Evolutionary conservation across 1,140 invertebrate species (phyloP).

Genomic region (Pteromalus puparum): DNA sequence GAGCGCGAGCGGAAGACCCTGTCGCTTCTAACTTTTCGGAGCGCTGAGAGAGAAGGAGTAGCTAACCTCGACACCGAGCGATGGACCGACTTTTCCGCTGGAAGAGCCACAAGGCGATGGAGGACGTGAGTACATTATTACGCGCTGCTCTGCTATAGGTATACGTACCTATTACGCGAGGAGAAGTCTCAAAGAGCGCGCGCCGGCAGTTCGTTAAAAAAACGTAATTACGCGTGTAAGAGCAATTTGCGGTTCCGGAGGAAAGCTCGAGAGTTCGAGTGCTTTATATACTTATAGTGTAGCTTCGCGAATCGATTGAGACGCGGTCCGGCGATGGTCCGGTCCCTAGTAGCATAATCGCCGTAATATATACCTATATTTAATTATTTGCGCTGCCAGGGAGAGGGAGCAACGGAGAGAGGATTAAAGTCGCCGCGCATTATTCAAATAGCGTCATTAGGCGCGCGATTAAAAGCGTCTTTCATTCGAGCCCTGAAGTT

Average conservation of each 20-base stretch:
- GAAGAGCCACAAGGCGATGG: conserved; percentile 69
- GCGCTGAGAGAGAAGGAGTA: neutral
- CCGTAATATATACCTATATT: neutral
- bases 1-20: neutral
- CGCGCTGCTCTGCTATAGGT: too few relatives aligned
- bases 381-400: neutral
- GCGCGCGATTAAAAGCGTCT: too few relatives aligned
- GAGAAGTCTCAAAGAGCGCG: too few relatives aligned
- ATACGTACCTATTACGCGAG: too few relatives aligned
- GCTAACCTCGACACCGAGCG: conserved; percentile 5
- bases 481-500: neutral
- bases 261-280: neutral
- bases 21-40: neutral
- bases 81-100: conserved; percentile 71
- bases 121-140: conserved; percentile 64
- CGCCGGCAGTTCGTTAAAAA: neutral
- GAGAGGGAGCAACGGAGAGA: too few relatives aligned
- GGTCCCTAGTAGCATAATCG: neutral
- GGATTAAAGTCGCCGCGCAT: neutral
- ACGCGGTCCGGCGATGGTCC: neutral
- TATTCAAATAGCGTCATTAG: neutral
- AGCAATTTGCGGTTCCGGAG: too few relatives aligned
- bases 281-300: neutral
- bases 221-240: neutral
- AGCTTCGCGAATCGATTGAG: neutral